phyloP scores from a whole-genome alignment of 2,888 invertebrate species.

The Diplolepis rosae region DNA sequence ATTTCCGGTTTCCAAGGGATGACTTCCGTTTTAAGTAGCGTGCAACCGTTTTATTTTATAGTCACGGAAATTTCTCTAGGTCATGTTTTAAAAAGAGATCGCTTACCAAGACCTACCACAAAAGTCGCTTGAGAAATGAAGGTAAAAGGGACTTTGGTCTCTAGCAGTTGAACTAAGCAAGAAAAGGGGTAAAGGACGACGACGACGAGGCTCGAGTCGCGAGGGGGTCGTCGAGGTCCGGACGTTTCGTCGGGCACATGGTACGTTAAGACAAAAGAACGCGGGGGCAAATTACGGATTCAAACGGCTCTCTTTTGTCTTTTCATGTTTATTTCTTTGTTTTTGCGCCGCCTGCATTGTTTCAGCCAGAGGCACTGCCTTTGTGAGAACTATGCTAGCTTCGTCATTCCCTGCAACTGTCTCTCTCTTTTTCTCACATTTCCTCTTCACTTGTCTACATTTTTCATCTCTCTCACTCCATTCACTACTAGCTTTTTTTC shows the following conservation, averaged over 20 bases:
- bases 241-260: conserved; percentile 48
- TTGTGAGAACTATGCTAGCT: conserved; percentile 59
- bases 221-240: conserved; percentile 39
- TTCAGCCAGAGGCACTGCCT: conserved; percentile 59
- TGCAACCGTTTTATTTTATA: conserved; percentile 47
- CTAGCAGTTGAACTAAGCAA: conserved; percentile 36
- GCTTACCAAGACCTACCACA: conserved; percentile 51
- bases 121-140: conserved; percentile 36
- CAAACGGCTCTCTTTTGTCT: conserved; percentile 72
- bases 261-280: conserved; percentile 66
- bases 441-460: conserved; percentile 46
- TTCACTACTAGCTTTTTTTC: conserved; percentile 47
- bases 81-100: conserved; percentile 37
- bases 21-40: conserved; percentile 32
- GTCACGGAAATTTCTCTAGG: not conserved
- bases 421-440: conserved; percentile 46
- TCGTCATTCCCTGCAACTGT: conserved; percentile 63
- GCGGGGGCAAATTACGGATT: conserved; percentile 71
- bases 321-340: conserved; percentile 72
- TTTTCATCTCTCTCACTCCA: conserved; percentile 48
- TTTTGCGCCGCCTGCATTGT: conserved; percentile 69
- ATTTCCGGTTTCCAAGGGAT: conserved; percentile 34
- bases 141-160: conserved; percentile 53
- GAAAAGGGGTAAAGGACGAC: conserved; percentile 31
- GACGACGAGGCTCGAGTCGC: conserved; percentile 41